A percentile compares a stretch with the other conserved stretches of the same genome.
phyloP scores from a whole-genome alignment of 2,797 vertebrate species.

The Antennarius maculatus region DNA sequence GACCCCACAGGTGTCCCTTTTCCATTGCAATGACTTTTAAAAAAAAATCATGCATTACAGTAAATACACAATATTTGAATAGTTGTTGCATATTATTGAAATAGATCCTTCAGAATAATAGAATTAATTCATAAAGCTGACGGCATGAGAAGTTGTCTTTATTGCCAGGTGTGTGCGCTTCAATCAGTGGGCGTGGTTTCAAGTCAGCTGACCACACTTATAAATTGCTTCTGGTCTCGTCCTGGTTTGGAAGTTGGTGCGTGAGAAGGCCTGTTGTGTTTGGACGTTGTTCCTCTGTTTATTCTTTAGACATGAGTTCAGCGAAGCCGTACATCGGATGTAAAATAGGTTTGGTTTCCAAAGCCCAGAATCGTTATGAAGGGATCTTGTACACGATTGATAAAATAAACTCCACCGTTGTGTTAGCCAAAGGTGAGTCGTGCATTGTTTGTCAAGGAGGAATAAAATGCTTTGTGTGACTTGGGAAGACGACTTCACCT shows the following conservation, averaged over 20 bases:
- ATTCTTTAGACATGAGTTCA: constrained; percentile 80
- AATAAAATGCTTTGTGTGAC: neutral
- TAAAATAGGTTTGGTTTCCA: constrained; percentile 92
- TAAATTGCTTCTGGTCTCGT: constrained; percentile 41
- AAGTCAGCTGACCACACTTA: constrained; percentile 41
- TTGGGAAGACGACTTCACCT: rapidly evolving
- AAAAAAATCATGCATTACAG: too few relatives aligned
- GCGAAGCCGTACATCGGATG: constrained; percentile 89
- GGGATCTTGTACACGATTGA: constrained; percentile 95
- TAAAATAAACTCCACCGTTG: constrained; percentile 91
- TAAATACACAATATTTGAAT: neutral
- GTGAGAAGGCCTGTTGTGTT: neutral
- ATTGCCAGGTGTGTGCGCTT: constrained; percentile 46
- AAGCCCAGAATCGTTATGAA: constrained; percentile 95
- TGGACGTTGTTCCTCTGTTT: neutral
- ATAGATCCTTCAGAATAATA: neutral
- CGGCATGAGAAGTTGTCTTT: neutral
- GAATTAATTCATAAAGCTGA: neutral
- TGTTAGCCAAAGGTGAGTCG: constrained; percentile 88
- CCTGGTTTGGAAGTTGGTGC: rapidly evolving
- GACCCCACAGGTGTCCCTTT: neutral
- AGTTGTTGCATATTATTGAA: neutral
- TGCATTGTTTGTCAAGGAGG: neutral
- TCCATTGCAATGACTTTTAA: neutral
- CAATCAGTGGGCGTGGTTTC: constrained; percentile 55